Evolutionary conservation across 2,113 vertebrate species (phyloP).

Genomic region (Pycnonotus jocosus): DNA sequence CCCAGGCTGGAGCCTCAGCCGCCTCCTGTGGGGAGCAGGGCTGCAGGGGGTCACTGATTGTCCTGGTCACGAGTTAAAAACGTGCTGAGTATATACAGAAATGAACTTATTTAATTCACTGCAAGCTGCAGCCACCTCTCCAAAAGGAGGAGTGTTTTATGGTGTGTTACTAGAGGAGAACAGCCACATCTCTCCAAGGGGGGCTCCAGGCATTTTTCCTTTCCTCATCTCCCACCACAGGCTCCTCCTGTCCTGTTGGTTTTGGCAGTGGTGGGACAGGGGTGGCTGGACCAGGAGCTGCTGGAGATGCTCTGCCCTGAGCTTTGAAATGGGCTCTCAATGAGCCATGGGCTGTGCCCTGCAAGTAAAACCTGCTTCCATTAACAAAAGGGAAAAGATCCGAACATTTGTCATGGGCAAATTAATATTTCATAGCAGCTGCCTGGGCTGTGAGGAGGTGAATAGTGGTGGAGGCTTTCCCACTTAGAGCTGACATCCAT

Average conservation of each 20-base stretch:
- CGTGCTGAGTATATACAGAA: fast-evolving
- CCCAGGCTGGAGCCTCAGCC: not conserved
- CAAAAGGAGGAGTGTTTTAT: not conserved
- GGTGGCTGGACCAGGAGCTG: fast-evolving
- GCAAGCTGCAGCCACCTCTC: not conserved
- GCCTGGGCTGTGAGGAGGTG: not conserved
- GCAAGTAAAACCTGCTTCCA: not conserved
- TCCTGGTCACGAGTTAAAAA: too few species aligned
- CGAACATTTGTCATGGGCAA: not conserved
- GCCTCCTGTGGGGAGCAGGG: fast-evolving
- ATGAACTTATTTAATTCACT: fast-evolving
- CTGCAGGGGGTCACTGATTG: fast-evolving
- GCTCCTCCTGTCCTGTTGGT: fast-evolving
- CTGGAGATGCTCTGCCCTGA: not conserved
- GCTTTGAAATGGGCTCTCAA: not conserved
- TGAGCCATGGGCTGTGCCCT: not conserved
- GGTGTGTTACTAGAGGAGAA: not conserved
- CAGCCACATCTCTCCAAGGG: fast-evolving
- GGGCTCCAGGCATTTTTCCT: not conserved
- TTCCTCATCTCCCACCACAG: fast-evolving
- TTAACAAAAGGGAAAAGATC: not conserved
- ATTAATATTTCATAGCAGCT: not conserved
- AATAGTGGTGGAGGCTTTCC: not conserved
- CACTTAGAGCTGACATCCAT: not conserved
- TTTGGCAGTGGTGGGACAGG: not conserved